Base-by-base conservation (phyloP, 2,113 vertebrate genomes). In the Campylorhamphus procurvoides region DNA sequence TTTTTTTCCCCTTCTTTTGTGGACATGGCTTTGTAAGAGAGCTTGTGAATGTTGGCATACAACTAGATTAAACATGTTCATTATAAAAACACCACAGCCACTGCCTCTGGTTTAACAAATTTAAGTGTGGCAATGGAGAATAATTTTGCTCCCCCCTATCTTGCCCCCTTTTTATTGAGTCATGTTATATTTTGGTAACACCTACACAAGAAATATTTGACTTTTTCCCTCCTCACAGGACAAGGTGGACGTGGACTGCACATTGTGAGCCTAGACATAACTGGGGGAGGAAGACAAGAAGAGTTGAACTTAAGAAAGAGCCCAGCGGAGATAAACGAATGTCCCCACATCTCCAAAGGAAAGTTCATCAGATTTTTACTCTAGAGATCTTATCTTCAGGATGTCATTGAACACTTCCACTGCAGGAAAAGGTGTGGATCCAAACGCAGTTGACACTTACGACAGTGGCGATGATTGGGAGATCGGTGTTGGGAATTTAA, bases 391-490 rank as follows among this genome's bases (percentile, higher is more conserved):
- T 96, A 94, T 98, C 96, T 98, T 98, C 98, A 98, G 98, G 98
- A 98, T 98, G 98, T 99, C 98, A 98, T 97, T 99, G 98, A 99
- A 98, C 98, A 98, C 97, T 98, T 98, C 98, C 53, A 96, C 97
- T 97, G 96, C 97, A 98, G 98, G 97, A 95, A 99, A 98, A 98
- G 98, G 98, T 98, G 98, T 98, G 98, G 98, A 98, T 98, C 96
- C 98, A 97, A 98, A 97, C 55, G 68, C 98, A 11, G 98, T 98
- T 98, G 98, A 98, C 97, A 98, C 98, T 97, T 99, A 99, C 1
- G 98, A 99, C 97, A 99, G 98, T 98, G 98, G 98, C 42, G 98
- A 99, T 98, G 98, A 99, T 89, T 98, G 98, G 98, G 98, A 98
- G 97, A 99, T 98, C 2, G 98, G 98, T 96, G 98, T 98, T 97